Evolutionary conservation across 2,888 invertebrate genomes (phyloP), one percentile per base, ranked within the genome.

Genomic region (Crocallis elinguaria): DNA sequence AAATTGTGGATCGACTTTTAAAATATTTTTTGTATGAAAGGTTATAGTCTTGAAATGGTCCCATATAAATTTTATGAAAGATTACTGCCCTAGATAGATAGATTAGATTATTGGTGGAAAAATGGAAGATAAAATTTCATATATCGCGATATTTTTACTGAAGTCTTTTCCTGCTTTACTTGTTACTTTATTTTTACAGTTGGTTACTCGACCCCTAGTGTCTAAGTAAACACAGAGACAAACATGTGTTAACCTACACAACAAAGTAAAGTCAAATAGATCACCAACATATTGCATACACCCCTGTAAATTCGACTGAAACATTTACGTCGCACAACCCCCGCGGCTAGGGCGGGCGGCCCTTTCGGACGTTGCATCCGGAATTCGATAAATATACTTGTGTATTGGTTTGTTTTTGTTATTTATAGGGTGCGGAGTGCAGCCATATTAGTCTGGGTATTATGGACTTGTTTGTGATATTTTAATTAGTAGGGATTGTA

Each of bases 241-340:
- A 48, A 46, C 46, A 48, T 52, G 32, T 48, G 43, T 48, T 53
- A 36, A 52, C 46, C 8, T 30, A 36, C 38, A 36, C 41, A 48
- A 13, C 25, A 41, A 37, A 43, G 48, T 50, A 55, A 55, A 62
- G 53, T 50, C 68, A 62, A 69, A 73, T 79, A 79, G 77, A 81
- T 77, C 80, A 76, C 75, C 76, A 69, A 63, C 64, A 62, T 66
- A 68, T 61, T 62, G 59, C 68, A 64, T 66, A 72, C 76, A 75
- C 76, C 71, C 49, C 80, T 85, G 81, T 84, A 82, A 83, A 85
- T 86, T 77, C 71, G 70, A 67, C 69, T 86, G 86, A 87, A 87
- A 88, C 85, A 89, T 88, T 87, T 86, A 84, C 79, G 78, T 83
- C 85, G 84, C 84, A 75, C 62, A 37, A 71, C 72, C 83, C 82